Evolutionary conservation across 2,797 vertebrate species (phyloP).

Genomic region (Hippopotamyrus pictus): DNA sequence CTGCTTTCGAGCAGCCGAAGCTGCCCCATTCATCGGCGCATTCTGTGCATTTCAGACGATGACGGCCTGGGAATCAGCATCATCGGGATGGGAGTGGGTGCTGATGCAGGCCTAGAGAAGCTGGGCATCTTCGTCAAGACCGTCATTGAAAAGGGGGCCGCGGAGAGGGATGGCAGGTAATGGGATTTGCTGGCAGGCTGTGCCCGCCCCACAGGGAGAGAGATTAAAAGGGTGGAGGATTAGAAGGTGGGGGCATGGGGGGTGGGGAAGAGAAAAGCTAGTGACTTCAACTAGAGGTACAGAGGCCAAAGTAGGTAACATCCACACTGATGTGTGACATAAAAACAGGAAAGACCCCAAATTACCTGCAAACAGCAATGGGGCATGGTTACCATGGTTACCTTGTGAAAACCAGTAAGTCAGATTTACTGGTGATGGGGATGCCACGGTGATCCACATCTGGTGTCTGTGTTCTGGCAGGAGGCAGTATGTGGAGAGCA

Average conservation of each 20-base stretch:
- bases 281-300: not conserved
- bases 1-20: not conserved
- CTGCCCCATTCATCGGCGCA: not conserved
- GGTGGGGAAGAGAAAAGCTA: not conserved
- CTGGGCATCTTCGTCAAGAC: slow-evolving; percentile 98
- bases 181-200: slow-evolving; percentile 16
- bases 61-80: slow-evolving; percentile 97
- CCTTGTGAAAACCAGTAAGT: not conserved
- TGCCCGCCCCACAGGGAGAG: not conserved
- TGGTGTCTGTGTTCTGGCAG: not conserved
- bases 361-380: not conserved
- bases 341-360: not conserved
- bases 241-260: not conserved
- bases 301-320: not conserved
- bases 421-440: not conserved
- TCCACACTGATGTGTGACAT: not conserved
- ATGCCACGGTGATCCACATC: not conserved
- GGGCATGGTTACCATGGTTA: not conserved
- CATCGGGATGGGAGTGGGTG: slow-evolving; percentile 97
- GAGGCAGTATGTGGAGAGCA: not conserved
- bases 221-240: slow-evolving; percentile 14
- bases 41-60: slow-evolving; percentile 68
- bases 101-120: slow-evolving; percentile 93
- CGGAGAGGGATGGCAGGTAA: slow-evolving; percentile 88
- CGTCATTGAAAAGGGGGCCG: slow-evolving; percentile 90